Percentiles rank a stretch among this genome's conserved stretches.
phyloP scores from a whole-genome alignment of 2,888 invertebrate species.

The Drosophila mettleri region DNA sequence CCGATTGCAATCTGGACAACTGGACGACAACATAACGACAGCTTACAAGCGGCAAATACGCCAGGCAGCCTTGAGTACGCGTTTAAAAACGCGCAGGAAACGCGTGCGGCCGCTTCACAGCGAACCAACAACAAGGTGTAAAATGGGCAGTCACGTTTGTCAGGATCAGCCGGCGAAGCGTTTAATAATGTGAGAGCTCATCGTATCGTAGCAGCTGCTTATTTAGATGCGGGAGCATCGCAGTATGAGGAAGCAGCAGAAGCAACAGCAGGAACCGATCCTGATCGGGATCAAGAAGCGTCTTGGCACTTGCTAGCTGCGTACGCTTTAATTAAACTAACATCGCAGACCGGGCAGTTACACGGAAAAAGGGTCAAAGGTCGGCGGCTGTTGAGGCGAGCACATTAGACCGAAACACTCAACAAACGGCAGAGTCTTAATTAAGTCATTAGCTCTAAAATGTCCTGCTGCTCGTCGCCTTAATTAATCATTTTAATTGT shows the following conservation, averaged over 20 bases:
- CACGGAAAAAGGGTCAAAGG: conserved; percentile 78
- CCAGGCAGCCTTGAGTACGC: conserved; percentile 61
- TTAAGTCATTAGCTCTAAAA: conserved; percentile 79
- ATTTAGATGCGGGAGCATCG: conserved; percentile 45
- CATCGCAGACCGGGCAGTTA: conserved; percentile 55
- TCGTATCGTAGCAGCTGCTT: conserved; percentile 46
- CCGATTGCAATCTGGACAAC: conserved; percentile 26
- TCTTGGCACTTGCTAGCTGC: conserved; percentile 62
- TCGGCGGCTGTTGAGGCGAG: conserved; percentile 70
- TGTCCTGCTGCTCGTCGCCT: conserved; percentile 71
- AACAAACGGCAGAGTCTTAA: conserved; percentile 56
- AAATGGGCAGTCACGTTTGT: conserved; percentile 67
- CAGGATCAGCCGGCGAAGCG: conserved; percentile 62
- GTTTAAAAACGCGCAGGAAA: conserved; percentile 59
- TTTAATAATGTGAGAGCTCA: conserved; percentile 57
- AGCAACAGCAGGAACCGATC: conserved; percentile 5
- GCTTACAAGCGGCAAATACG: conserved; percentile 54
- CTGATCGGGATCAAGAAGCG: neutral
- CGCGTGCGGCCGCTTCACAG: conserved; percentile 23
- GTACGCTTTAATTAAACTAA: conserved; percentile 72
- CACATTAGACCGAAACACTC: conserved; percentile 73
- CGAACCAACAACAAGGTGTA: conserved; percentile 63
- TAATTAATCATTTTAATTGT: conserved; percentile 81
- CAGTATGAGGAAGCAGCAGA: conserved; percentile 6
- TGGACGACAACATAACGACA: conserved; percentile 30